Evolutionary conservation across 1,140 invertebrate species (phyloP).

Genomic region (Camponotus floridanus): DNA sequence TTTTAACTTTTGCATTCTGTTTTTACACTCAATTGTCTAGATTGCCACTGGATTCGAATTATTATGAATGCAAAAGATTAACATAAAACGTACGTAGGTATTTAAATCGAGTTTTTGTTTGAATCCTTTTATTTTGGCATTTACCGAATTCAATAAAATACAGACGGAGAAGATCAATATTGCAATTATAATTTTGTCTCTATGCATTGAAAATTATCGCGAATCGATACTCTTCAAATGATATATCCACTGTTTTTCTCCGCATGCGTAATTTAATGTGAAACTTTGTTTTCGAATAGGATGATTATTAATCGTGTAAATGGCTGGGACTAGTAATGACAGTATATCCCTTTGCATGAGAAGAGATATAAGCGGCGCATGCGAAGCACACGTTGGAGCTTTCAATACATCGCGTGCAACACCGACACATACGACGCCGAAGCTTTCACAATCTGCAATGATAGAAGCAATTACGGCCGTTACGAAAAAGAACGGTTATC

Average conservation of each 20-base stretch:
- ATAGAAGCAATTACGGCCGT: background rate
- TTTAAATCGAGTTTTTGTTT: constrained; percentile 6
- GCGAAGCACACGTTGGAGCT: background rate
- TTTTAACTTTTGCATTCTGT: too few species aligned
- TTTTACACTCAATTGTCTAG: too few species aligned
- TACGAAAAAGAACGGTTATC: background rate
- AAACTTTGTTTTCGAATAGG: background rate
- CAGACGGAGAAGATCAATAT: background rate
- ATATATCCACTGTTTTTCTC: background rate
- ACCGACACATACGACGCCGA: constrained; percentile 66
- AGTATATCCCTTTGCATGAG: constrained; percentile 11
- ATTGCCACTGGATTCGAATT: too few species aligned
- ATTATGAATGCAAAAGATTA: too few species aligned
- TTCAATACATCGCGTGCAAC: constrained; percentile 62
- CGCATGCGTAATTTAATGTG: background rate
- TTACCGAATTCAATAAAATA: background rate
- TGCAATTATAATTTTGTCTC: constrained; percentile 10
- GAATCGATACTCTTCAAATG: constrained; percentile 37
- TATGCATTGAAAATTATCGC: constrained; percentile 15
- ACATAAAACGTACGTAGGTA: too few species aligned
- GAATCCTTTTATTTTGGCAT: background rate
- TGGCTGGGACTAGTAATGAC: background rate
- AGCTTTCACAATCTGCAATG: constrained; percentile 61
- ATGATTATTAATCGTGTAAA: constrained; percentile 32
- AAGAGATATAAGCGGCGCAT: constrained; percentile 2